Evolutionary conservation across 2,888 invertebrate species (phyloP), one percentile per base, ranked within the genome.

Genomic region (Drosophila paracracens): DNA sequence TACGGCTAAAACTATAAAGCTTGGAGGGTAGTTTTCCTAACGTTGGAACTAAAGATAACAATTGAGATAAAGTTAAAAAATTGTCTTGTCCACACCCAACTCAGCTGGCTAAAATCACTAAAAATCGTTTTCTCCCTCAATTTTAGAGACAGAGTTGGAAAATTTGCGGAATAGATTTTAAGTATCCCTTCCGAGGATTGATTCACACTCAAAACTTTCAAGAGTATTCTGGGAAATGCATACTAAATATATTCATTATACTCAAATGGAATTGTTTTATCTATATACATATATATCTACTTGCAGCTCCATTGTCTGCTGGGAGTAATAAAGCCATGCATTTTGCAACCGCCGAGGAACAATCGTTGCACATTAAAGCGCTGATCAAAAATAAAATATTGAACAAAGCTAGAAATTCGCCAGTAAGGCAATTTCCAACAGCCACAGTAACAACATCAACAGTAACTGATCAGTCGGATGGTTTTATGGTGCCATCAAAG

Each of bases 311-410:
- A 31, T 35, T 53, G 18, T 29, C 56, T 7, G 8, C 46, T 10
- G 51, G 38, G 25, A 76, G 53, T n/a, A 50, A 54, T 27, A 31
- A 40, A 11, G 13, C 51, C 25, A 40, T 53, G 10, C 36, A 61
- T 46, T 53, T 67, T 10, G 54, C 53, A 27, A 18, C 63, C 0
- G 36, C 52, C 0, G 53, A 21, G 11, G 73, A 76, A 1, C 66
- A 76, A 48, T 66, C 82, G 1, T 7, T 50, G 54, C 72, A 75
- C 5, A 63, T 89, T 1, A 90, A 81, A 56, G 56, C 72, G 2
- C 38, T 90, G 7, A 59, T 85, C 1, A 90, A 89, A 46, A 77
- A 74, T 29, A 74, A 75, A 61, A 83, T 89, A 56, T 66, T 85
- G 7, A 88, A 73, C 59, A 90, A 90, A 61, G 43, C 50, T 36